phyloP scores from a whole-genome alignment of 2,113 vertebrate species.

The Xenotilapia leptura region DNA sequence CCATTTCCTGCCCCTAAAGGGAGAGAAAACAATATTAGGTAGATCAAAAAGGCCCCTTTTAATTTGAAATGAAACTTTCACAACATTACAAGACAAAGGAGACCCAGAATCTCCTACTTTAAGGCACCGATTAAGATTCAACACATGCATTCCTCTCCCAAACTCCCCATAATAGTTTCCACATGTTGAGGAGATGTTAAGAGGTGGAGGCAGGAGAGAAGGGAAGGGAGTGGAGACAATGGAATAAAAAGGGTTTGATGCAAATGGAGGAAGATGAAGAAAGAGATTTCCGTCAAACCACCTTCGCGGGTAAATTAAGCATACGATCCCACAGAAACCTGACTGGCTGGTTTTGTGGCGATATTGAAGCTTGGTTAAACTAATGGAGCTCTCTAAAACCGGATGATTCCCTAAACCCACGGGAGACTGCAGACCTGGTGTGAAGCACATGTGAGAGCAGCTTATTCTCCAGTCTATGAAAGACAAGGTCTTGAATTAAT shows the following conservation, averaged over 20 bases:
- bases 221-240: constrained; percentile 1
- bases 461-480: constrained; percentile 63
- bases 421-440: constrained; percentile 44
- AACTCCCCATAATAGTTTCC: constrained; percentile 71
- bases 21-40: constrained; percentile 57
- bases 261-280: background rate
- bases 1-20: constrained; percentile 43
- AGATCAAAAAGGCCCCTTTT: constrained; percentile 57
- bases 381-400: constrained; percentile 33
- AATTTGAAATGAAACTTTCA: constrained; percentile 68
- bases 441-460: constrained; percentile 53
- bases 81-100: constrained; percentile 62
- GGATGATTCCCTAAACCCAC: constrained; percentile 25
- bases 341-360: constrained; percentile 8
- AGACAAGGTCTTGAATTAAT: constrained; percentile 66
- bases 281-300: constrained; percentile 12
- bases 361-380: constrained; percentile 7
- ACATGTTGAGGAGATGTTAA: constrained; percentile 63
- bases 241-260: constrained; percentile 16
- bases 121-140: constrained; percentile 68
- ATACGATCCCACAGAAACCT: background rate
- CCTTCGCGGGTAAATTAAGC: constrained; percentile 13
- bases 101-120: constrained; percentile 58
- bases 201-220: constrained; percentile 23
- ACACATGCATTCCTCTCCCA: constrained; percentile 68